Percentiles rank a stretch among this genome's conserved stretches.
Conservation (phyloP, 2,888 invertebrate genomes). For the Megaustenia siamemsis region DNA sequence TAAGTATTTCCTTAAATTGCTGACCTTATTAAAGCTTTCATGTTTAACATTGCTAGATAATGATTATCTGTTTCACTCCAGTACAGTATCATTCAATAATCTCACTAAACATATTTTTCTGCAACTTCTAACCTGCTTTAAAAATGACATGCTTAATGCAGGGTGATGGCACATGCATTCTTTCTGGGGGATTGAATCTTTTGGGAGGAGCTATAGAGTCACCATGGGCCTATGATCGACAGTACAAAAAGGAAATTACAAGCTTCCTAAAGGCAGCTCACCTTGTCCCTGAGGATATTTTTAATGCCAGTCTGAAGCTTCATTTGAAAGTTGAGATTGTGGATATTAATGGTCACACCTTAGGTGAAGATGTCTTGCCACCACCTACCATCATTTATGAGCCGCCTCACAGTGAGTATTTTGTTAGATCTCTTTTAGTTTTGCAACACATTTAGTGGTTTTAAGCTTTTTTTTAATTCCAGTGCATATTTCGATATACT, state of each 20-base stretch:
- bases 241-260: conserved; percentile 60
- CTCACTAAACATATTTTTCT: too few relatives aligned
- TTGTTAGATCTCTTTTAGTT: not conserved
- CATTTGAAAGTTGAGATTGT: conserved; percentile 50
- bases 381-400: conserved; percentile 56
- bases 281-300: conserved; percentile 56
- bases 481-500: too few relatives aligned
- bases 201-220: conserved; percentile 57
- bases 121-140: too few relatives aligned
- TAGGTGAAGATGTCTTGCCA: conserved; percentile 49
- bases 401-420: conserved; percentile 54
- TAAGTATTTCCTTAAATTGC: too few relatives aligned
- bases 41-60: too few relatives aligned
- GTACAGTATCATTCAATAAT: too few relatives aligned
- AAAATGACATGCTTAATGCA: too few relatives aligned
- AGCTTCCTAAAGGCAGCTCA: conserved; percentile 45
- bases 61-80: too few relatives aligned
- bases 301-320: conserved; percentile 53
- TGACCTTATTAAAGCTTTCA: too few relatives aligned
- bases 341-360: conserved; percentile 54
- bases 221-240: conserved; percentile 61
- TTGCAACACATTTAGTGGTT: too few relatives aligned
- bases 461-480: too few relatives aligned
- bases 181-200: conserved; percentile 51
- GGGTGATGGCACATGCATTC: conserved; percentile 27